These are phyloP conservation scores for Drosophila repleta DNA, from an alignment of 1,140 invertebrate species.

Conservation along the genomic window DNA sequence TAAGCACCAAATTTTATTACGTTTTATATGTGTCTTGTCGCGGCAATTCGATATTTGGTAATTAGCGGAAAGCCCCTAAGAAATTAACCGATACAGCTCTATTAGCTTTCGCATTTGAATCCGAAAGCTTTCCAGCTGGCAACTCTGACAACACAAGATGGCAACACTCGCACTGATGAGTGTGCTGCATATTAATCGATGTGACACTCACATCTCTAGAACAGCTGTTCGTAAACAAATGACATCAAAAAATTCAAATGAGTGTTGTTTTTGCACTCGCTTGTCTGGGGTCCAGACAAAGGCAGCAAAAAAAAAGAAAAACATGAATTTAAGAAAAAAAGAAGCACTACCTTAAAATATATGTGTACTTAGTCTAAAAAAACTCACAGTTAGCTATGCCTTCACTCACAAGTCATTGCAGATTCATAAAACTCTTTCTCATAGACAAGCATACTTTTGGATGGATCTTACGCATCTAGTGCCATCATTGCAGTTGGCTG, in stretches of 20 bases:
- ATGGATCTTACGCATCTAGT: background rate
- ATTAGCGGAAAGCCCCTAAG: background rate
- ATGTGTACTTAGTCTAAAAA: background rate
- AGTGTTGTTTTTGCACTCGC: background rate
- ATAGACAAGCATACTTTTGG: background rate
- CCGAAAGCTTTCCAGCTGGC: background rate
- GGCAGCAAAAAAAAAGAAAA: background rate
- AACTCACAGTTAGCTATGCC: background rate
- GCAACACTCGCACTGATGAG: background rate
- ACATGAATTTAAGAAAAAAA: background rate
- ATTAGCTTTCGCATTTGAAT: background rate
- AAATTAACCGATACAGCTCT: background rate
- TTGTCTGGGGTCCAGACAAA: background rate
- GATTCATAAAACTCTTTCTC: background rate
- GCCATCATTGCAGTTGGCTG: background rate
- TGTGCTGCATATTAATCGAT: background rate
- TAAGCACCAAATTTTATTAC: too few species aligned
- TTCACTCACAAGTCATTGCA: background rate
- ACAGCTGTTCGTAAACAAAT: conserved; percentile 2
- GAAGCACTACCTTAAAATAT: background rate
- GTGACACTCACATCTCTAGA: background rate
- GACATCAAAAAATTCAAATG: background rate
- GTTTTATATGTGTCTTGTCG: background rate
- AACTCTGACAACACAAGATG: background rate
- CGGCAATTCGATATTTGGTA: background rate